Percentiles rank a stretch among this genome's conserved stretches.
Conservation (phyloP, 1,140 invertebrate species). For the Drosophila takahashii region DNA sequence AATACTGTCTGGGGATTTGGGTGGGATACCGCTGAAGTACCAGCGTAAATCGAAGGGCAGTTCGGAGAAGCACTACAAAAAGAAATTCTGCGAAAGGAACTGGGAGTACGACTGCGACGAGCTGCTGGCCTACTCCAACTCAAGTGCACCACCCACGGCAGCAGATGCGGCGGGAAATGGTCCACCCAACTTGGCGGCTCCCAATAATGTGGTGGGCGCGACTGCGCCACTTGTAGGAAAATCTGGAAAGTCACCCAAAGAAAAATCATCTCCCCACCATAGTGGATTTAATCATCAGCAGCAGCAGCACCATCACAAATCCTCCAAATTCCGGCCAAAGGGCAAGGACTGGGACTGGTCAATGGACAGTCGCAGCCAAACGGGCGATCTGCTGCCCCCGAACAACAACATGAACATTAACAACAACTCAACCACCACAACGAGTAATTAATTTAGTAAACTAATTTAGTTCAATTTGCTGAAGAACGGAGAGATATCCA, state of each 20-base stretch:
- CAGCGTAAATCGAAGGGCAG: constrained; percentile 87
- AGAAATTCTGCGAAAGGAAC: constrained; percentile 90
- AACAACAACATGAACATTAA: constrained; percentile 32
- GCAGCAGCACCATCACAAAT: constrained; percentile 76
- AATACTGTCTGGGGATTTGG: constrained; percentile 25
- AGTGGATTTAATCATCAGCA: constrained; percentile 37
- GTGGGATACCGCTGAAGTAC: constrained; percentile 86
- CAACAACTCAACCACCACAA: constrained; percentile 56
- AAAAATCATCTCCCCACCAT: constrained; percentile 66
- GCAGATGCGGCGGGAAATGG: constrained; percentile 72
- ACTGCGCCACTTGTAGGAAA: constrained; percentile 26
- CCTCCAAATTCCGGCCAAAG: constrained; percentile 89
- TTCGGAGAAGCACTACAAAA: constrained; percentile 90
- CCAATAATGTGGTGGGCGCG: neutral
- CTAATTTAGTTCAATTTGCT: constrained; percentile 78
- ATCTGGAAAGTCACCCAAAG: constrained; percentile 76
- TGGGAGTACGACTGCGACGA: constrained; percentile 87
- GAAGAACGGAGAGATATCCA: constrained; percentile 38
- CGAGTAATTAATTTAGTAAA: constrained; percentile 76
- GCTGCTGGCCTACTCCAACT: constrained; percentile 74
- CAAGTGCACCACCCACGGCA: constrained; percentile 63
- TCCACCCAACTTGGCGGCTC: constrained; percentile 12
- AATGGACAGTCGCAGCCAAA: constrained; percentile 74
- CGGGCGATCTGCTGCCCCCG: constrained; percentile 52
- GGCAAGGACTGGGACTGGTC: constrained; percentile 91